Base-by-base conservation (phyloP, 2,797 vertebrate species). In the Myotis daubentonii region DNA sequence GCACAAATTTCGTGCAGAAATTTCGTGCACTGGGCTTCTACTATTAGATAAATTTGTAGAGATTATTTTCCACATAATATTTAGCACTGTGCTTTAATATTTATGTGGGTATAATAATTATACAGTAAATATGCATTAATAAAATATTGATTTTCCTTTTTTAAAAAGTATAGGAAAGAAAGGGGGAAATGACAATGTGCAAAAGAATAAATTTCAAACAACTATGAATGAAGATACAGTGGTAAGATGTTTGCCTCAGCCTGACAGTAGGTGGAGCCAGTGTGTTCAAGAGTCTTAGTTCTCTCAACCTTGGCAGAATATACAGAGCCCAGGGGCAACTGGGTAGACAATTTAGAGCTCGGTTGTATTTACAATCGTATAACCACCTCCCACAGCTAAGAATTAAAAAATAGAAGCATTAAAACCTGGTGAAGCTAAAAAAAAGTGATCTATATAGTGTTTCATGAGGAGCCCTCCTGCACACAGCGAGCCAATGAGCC, bases 391-490 rank as follows among this genome's bases (percentile, higher is more conserved):
- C 38, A 84, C 28, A 74, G 33, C 8, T 79, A 84, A 75, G 15
- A 74, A 76, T 90, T 90, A 8, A 91, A 95, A 82, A 90, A 95
- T 0, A 70, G 41, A 90, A 74, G 22, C 17, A 66, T 51, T 94
- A 91, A 89, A 87, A 81, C 28, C 53, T 65, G 41, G 38, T 80
- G 17, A 96, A 80, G 62, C 47, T 86, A 17, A 47, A 94, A 33
- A 33, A n/a, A 65, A 85, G 30, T 53, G 9, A 90, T 51, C 28
- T 70, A 70, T 33, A 78, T 15, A 38, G 20, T 75, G 74, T 57
- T 83, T 86, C 79, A 79, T 8, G 7, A 49, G 78, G 41, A 87
- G 51, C n/a, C 51, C 23, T 93, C 53, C 30, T 49, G n/a, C n/a
- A 51, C 8, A 68, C n/a, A 36, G 51, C 9, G 3, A 95, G 70